These are phyloP conservation scores for Equus quagga DNA, from an alignment of 2,113 vertebrate genomes.

Conservation along the genomic window DNA sequence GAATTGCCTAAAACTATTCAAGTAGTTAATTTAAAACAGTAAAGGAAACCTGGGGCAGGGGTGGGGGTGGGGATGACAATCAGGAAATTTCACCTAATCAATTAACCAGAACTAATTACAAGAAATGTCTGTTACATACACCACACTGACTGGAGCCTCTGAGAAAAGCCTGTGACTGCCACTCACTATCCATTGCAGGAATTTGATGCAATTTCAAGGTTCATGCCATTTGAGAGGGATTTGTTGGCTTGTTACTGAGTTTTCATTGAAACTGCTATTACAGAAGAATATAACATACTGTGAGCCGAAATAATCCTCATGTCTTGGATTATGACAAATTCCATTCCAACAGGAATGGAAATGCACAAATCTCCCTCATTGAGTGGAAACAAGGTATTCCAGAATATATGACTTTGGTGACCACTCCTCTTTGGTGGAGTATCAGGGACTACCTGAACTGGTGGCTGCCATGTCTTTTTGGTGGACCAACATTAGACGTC, in stretches of 20 bases:
- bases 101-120: neutral
- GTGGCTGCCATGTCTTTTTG: neutral
- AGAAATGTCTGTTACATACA: neutral
- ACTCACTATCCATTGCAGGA: neutral
- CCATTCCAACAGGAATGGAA: neutral
- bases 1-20: slow-evolving; percentile 2
- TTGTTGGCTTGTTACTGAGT: neutral
- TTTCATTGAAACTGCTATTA: neutral
- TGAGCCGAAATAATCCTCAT: neutral
- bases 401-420: neutral
- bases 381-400: neutral
- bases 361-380: neutral
- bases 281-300: neutral
- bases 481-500: neutral
- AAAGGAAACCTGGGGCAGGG: neutral
- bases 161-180: neutral
- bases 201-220: neutral
- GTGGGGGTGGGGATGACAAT: neutral
- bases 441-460: neutral
- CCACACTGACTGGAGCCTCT: neutral
- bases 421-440: too few species aligned
- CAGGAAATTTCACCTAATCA: slow-evolving; percentile 19
- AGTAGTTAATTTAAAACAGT: slow-evolving; percentile 37
- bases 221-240: neutral
- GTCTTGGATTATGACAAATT: neutral